A percentile compares a stretch with the other conserved stretches of the same genome.
Evolutionary conservation across 2,113 vertebrate genomes (phyloP).

Genomic region (Rhinolophus ferrumequinum): DNA sequence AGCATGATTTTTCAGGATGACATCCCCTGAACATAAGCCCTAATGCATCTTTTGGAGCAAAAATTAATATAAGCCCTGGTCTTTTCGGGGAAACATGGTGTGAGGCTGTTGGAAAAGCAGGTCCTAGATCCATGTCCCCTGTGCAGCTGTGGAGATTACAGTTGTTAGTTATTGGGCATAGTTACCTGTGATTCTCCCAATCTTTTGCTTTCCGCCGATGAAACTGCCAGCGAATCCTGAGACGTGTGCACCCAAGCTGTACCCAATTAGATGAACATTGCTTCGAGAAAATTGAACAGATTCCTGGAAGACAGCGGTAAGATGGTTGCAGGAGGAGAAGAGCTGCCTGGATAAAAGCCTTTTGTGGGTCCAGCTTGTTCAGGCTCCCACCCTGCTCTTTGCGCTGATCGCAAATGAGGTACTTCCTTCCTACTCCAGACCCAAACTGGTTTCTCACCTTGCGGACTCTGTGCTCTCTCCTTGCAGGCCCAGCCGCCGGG

Average conservation of each 20-base stretch:
- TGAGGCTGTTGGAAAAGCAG: not conserved
- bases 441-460: not conserved
- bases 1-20: too few relatives aligned
- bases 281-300: conserved; percentile 86
- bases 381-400: not conserved
- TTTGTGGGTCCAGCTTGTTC: not conserved
- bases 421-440: not conserved
- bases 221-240: conserved; percentile 96
- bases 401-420: not conserved
- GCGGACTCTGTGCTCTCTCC: not conserved
- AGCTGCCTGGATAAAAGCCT: not conserved
- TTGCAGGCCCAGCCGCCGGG: not conserved
- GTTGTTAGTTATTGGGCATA: not conserved
- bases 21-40: too few relatives aligned
- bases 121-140: not conserved
- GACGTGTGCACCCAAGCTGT: conserved; percentile 97
- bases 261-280: conserved; percentile 95
- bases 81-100: too few relatives aligned
- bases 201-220: conserved; percentile 87
- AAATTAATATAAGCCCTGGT: too few relatives aligned
- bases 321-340: not conserved
- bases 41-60: too few relatives aligned
- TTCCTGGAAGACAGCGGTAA: conserved; percentile 86
- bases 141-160: not conserved
- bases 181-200: conserved; percentile 97